Percentiles rank a stretch among this genome's conserved stretches.
phyloP scores from a whole-genome alignment of 2,113 vertebrate genomes.

The Murina feae region DNA sequence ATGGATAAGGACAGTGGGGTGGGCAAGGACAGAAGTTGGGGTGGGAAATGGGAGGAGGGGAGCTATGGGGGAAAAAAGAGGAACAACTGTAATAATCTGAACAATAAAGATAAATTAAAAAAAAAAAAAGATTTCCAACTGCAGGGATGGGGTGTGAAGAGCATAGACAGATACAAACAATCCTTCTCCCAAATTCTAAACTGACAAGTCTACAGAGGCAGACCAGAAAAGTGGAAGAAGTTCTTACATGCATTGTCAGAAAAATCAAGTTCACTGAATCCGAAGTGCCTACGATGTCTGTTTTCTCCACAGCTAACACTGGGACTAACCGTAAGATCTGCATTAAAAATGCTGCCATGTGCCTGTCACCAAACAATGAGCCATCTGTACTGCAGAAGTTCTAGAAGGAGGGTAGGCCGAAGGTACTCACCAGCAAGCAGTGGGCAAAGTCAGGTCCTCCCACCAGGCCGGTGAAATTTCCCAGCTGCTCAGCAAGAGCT shows the following conservation, averaged over 20 bases:
- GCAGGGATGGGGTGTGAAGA: neutral
- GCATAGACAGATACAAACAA: neutral
- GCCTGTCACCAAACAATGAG: neutral
- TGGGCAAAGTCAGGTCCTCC: conserved; percentile 92
- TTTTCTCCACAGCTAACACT: conserved; percentile 11
- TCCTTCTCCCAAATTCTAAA: neutral
- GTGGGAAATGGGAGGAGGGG: no score
- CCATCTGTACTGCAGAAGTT: neutral
- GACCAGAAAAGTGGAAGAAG: neutral
- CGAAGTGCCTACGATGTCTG: neutral
- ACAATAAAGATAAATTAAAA: no score
- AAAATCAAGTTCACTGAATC: neutral
- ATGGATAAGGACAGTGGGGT: no score
- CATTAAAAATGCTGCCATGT: neutral
- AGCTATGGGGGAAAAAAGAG: no score
- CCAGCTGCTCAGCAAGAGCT: conserved; percentile 92
- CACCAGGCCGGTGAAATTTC: conserved; percentile 91
- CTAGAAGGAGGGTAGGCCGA: neutral
- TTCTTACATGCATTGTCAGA: neutral
- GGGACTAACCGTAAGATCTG: neutral
- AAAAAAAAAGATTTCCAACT: conserved; percentile 12
- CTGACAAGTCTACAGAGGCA: neutral
- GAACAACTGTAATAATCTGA: no score
- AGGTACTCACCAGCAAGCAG: conserved; percentile 89
- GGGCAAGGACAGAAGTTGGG: no score